Evolutionary conservation across 2,888 invertebrate species (phyloP).

Genomic region (Drosophila diplacantha): DNA sequence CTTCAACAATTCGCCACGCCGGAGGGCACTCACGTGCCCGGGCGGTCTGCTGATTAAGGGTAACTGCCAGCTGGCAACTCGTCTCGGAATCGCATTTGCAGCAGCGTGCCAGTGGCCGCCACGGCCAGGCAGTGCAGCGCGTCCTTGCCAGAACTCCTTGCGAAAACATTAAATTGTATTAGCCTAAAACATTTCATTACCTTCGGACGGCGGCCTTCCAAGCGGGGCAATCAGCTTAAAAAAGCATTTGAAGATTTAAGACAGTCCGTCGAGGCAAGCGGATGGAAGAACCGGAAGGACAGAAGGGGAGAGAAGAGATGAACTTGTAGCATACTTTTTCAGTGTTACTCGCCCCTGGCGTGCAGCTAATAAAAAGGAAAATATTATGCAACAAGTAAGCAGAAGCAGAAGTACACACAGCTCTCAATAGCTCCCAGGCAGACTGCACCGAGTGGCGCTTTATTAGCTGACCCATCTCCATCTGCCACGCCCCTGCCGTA

Average conservation of each 20-base stretch:
- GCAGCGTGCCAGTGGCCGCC: slow-evolving; percentile 10
- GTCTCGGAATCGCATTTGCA: slow-evolving; percentile 57
- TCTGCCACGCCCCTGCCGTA: slow-evolving; percentile 4
- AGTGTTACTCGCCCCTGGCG: slow-evolving; percentile 31
- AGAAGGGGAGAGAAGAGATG: neutral
- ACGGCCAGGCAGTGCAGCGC: slow-evolving; percentile 16
- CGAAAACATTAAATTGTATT: slow-evolving; percentile 61
- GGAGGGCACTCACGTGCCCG: slow-evolving; percentile 38
- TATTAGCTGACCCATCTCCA: slow-evolving; percentile 58
- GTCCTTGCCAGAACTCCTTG: slow-evolving; percentile 40
- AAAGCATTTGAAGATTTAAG: slow-evolving; percentile 54
- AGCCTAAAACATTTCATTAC: slow-evolving; percentile 60
- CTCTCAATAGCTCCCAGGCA: slow-evolving; percentile 44
- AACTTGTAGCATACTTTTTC: slow-evolving; percentile 33
- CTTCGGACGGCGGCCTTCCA: slow-evolving; percentile 11
- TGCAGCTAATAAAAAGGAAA: slow-evolving; percentile 62
- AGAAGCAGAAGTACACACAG: slow-evolving; percentile 34
- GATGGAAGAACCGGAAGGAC: neutral
- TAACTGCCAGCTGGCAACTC: slow-evolving; percentile 43
- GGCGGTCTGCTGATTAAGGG: slow-evolving; percentile 43
- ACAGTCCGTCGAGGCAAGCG: slow-evolving; percentile 15
- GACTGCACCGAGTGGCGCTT: slow-evolving; percentile 53
- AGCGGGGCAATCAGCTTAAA: slow-evolving; percentile 62
- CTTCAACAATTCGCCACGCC: slow-evolving; percentile 44
- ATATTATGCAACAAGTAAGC: slow-evolving; percentile 69